Evolutionary conservation across 2,113 vertebrate species (phyloP).

Genomic region (Gavia stellata): DNA sequence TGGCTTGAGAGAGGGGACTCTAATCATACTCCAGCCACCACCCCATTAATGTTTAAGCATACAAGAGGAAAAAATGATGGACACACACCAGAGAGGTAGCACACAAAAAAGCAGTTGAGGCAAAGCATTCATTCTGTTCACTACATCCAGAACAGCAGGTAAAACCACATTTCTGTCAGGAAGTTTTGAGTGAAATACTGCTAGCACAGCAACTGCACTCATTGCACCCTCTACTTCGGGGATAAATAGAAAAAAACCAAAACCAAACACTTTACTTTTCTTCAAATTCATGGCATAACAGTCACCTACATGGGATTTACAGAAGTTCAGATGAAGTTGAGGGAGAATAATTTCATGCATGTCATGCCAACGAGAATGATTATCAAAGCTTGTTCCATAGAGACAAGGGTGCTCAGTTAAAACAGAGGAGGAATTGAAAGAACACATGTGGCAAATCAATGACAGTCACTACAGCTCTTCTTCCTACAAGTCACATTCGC

Average conservation of each 20-base stretch:
- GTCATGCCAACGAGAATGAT: background rate
- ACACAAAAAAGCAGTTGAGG: background rate
- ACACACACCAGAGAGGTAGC: background rate
- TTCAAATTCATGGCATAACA: background rate
- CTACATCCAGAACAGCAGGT: background rate
- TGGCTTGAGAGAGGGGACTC: background rate
- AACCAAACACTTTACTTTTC: background rate
- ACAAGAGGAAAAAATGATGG: background rate
- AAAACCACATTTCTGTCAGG: background rate
- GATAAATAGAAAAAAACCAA: background rate
- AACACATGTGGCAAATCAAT: background rate
- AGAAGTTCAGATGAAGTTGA: background rate
- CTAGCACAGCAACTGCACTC: background rate
- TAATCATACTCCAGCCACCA: background rate
- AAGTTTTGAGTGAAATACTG: background rate
- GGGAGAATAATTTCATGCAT: background rate
- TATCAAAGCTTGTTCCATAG: background rate
- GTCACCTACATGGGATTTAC: background rate
- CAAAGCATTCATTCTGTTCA: background rate
- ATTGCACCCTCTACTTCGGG: background rate
- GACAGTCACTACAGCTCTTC: background rate
- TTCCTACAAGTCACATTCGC: background rate
- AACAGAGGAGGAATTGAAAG: background rate
- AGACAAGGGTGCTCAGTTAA: background rate
- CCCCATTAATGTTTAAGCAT: background rate